A percentile compares a stretch with the other conserved stretches of the same genome.
Evolutionary conservation across 2,888 invertebrate genomes (phyloP).

Genomic region (Lycia hirtaria): DNA sequence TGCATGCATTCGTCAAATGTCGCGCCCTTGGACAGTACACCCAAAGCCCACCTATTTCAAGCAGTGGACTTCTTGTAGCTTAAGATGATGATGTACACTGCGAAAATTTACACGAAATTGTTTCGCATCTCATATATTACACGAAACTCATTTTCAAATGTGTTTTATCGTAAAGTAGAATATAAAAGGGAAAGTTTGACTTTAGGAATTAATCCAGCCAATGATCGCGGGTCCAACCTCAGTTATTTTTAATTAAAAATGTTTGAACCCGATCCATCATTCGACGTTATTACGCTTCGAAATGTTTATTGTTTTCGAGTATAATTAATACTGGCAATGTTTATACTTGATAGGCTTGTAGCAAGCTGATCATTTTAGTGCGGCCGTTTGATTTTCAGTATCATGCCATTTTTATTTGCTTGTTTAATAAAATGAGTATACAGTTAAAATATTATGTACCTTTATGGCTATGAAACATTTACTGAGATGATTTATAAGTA

Average conservation of each 20-base stretch:
- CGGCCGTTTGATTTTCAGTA: neutral
- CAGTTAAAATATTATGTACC: no score
- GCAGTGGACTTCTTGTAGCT: no score
- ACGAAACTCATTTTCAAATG: conserved; percentile 16
- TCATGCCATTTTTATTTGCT: neutral
- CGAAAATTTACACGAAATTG: neutral
- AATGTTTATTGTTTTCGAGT: conserved; percentile 40
- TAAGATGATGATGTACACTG: no score
- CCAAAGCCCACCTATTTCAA: no score
- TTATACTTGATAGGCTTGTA: conserved; percentile 11
- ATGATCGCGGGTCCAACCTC: conserved; percentile 25
- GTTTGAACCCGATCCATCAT: conserved; percentile 52
- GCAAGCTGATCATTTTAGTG: neutral
- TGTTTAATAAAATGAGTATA: no score
- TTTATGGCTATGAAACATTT: no score
- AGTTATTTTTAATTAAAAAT: conserved; percentile 64
- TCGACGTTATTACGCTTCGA: conserved; percentile 43
- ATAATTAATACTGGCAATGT: conserved; percentile 33
- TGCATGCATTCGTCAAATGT: no score
- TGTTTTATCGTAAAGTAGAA: conserved; percentile 14
- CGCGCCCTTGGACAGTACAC: no score
- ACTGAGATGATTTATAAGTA: no score
- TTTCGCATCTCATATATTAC: neutral
- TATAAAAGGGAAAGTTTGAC: conserved; percentile 24
- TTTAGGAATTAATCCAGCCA: conserved; percentile 29